Evolutionary conservation across 2,888 invertebrate species (phyloP).

Genomic region (Hermaeophaga mercurialis): DNA sequence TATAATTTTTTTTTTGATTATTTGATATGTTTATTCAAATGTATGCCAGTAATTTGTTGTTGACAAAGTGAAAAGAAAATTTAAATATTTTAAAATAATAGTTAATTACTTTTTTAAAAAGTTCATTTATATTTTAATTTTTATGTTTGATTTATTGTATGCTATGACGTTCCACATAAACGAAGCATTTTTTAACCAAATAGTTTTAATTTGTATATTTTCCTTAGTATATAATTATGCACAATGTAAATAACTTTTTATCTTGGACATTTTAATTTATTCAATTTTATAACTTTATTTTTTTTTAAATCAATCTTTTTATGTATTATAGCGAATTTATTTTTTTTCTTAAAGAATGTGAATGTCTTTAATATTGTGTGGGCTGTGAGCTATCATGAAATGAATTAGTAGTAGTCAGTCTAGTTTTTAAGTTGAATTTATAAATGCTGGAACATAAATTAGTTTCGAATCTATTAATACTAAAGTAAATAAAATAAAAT

Average conservation of each 20-base stretch:
- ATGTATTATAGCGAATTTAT: no score
- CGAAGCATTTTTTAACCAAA: not conserved
- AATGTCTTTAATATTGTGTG: conserved; percentile 40
- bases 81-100: no score
- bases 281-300: no score
- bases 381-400: conserved; percentile 39
- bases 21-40: no score
- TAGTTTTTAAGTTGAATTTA: conserved; percentile 19
- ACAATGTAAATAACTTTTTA: conserved; percentile 1
- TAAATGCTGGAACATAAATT: conserved; percentile 2
- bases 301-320: no score
- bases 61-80: no score
- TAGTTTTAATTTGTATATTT: not conserved
- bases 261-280: not conserved
- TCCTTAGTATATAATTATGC: not conserved
- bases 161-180: not conserved
- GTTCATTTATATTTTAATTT: not conserved
- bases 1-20: no score
- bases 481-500: no score
- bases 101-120: no score
- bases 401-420: conserved; percentile 30
- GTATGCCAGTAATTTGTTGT: no score
- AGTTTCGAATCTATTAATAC: no score
- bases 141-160: not conserved
- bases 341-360: conserved; percentile 16